Evolutionary conservation across 1,140 invertebrate genomes (phyloP), one percentile per base, ranked within the genome.

Genomic region (Cyclargus thomasi): DNA sequence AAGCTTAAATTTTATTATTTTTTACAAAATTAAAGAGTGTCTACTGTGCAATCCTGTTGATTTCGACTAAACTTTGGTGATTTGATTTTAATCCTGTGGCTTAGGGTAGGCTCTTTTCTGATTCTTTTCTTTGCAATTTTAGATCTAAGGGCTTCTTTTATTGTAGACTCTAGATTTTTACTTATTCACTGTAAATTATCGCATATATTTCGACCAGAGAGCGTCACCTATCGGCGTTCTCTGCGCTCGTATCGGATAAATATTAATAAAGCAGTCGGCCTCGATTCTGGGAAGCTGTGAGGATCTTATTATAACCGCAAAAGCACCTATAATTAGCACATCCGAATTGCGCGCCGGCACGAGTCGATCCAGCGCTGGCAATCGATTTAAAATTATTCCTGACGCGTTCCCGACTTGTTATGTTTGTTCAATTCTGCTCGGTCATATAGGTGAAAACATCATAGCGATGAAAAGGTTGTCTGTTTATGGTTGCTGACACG

Each of bases 271-370:
- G 81, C 85, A 74, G 78, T 68, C 82, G 87, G 86, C 87, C 87
- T 85, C 87, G 82, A 83, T 90, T 90, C 87, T 86, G 82, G 84
- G 87, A 88, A 90, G 83, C 86, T 80, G 82, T 82, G 85, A 85
- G 80, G 82, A 90, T 90, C 87, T 90, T 90, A 90, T 90, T 90
- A 88, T 90, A 90, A 90, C 85, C 86, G 88, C 88, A 88, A 90
- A 88, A 90, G 80, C 83, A 88, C 85, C 88, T 90, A 90, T 90
- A 90, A 90, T 90, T 90, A 90, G 87, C 85, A 74, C 84, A 82
- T 82, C 78, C 81, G 82, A 87, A 88, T 90, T 87, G 83, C 84
- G 82, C 81, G 74, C 79, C 53, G 23, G 82, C 82, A 78, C 82
- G 81, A 79, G 82, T 83, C 74, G 81, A 83, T 82, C 80, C 79